phyloP scores from a whole-genome alignment of 53 echinoderm and acorn worm species.

The Patiria pectinifera region DNA sequence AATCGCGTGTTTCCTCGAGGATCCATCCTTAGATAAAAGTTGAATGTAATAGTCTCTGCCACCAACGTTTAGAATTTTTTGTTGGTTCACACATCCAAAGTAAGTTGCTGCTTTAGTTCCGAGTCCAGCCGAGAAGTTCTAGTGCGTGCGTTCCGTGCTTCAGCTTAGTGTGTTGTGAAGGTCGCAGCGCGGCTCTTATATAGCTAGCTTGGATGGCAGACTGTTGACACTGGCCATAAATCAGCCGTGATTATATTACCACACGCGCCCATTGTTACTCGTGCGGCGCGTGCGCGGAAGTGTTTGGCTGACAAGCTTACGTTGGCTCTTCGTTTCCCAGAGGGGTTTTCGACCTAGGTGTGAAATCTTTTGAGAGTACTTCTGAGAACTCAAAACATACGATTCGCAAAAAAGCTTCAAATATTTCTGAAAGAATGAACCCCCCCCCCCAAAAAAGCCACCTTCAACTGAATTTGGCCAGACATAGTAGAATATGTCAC shows the following conservation, averaged over 20 bases:
- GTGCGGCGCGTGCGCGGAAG: neutral
- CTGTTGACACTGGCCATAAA: neutral
- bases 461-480: neutral
- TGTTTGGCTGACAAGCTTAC: neutral
- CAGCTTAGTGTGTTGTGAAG: neutral
- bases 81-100: neutral
- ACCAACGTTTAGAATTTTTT: neutral
- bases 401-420: no score
- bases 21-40: constrained; percentile 5
- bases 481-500: neutral
- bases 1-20: neutral
- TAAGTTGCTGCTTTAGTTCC: neutral
- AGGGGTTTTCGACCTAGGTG: no score
- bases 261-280: neutral
- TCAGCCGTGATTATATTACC: neutral
- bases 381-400: no score
- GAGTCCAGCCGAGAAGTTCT: no score
- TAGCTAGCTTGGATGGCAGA: neutral
- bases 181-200: neutral
- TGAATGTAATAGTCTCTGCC: neutral
- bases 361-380: no score
- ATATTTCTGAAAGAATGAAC: neutral
- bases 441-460: neutral
- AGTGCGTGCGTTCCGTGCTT: neutral
- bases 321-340: neutral